Evolutionary conservation across 1,140 invertebrate genomes (phyloP).

Genomic region (Protaetia brevitarsis): DNA sequence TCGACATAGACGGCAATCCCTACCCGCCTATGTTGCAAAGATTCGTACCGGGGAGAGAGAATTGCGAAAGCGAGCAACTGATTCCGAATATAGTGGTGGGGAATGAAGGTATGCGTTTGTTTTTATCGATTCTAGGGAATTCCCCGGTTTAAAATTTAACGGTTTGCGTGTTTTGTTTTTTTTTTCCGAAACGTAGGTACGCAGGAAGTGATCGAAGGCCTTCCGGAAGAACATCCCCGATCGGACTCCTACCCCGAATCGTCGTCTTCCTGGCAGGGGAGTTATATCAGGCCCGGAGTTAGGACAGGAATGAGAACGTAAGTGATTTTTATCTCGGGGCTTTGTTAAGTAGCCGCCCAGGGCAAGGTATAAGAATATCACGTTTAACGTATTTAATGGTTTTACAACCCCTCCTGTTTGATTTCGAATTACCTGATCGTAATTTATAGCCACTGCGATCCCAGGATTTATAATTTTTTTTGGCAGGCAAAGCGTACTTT

Average conservation of each 20-base stretch:
- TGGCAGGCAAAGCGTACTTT: too few relatives aligned
- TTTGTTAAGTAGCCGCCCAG: too few relatives aligned
- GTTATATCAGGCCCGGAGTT: neutral
- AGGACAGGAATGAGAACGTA: constrained; percentile 22
- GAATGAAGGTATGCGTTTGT: constrained; percentile 46
- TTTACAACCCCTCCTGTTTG: too few relatives aligned
- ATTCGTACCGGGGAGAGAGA: constrained; percentile 85
- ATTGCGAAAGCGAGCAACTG: constrained; percentile 72
- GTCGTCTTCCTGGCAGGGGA: neutral
- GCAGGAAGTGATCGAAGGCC: constrained; percentile 66
- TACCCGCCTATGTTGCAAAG: constrained; percentile 83
- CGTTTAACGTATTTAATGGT: too few relatives aligned
- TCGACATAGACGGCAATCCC: constrained; percentile 94
- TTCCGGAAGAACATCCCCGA: constrained; percentile 54
- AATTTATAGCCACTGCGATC: too few relatives aligned
- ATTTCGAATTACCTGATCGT: too few relatives aligned
- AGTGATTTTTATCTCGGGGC: too few relatives aligned
- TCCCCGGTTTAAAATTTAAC: neutral
- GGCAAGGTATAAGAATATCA: too few relatives aligned
- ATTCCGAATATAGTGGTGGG: constrained; percentile 71
- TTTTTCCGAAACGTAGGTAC: constrained; percentile 50
- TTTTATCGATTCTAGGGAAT: constrained; percentile 25
- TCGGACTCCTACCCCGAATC: constrained; percentile 53
- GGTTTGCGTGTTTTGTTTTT: neutral
- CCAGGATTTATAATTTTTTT: too few relatives aligned